phyloP scores from a whole-genome alignment of 2,113 vertebrate species.

The Plectropomus leopardus region DNA sequence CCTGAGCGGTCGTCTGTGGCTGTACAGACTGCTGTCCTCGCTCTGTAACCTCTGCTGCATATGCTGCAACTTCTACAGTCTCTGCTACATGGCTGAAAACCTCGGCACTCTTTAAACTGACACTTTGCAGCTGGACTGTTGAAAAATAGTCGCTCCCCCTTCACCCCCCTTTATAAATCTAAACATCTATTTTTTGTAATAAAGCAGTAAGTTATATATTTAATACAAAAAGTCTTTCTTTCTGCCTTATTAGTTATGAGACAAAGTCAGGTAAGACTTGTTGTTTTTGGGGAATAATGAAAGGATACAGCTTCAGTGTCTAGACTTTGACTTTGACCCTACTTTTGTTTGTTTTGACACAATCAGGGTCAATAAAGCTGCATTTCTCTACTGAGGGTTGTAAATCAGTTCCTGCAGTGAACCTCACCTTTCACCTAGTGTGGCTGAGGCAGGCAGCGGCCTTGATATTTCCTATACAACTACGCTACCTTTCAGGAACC shows the following conservation, averaged over 20 bases:
- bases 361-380: neutral
- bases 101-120: conserved; percentile 76
- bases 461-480: neutral
- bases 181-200: conserved; percentile 7
- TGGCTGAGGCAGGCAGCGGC: neutral
- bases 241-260: neutral
- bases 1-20: conserved; percentile 79
- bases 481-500: neutral
- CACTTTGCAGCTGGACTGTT: conserved; percentile 31
- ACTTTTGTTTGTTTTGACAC: neutral
- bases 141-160: too few relatives aligned
- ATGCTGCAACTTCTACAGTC: conserved; percentile 85
- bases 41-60: conserved; percentile 90
- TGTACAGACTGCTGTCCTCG: conserved; percentile 84
- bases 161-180: neutral
- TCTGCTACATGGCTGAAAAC: conserved; percentile 85
- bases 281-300: conserved; percentile 21
- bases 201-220: conserved; percentile 51
- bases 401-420: conserved; percentile 31
- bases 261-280: conserved; percentile 10
- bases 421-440: conserved; percentile 68
- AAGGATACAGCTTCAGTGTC: neutral
- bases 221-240: conserved; percentile 13
- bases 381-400: neutral
- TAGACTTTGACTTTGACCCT: neutral